Percentiles rank a stretch among this genome's conserved stretches.
Conservation (phyloP, 2,888 invertebrate genomes). For the Campoplex capitator region DNA sequence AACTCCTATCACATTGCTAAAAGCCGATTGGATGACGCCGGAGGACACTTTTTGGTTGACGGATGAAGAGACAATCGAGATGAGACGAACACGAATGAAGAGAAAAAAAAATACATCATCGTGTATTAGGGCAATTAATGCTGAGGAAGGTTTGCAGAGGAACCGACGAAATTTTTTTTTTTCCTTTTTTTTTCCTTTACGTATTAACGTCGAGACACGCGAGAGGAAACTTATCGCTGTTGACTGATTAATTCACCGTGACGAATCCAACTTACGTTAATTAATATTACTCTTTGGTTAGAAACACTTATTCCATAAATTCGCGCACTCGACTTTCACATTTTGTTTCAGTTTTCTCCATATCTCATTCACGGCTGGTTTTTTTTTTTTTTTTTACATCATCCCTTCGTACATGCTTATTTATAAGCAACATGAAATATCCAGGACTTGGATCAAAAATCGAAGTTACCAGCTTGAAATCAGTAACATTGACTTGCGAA, state of each 20-base stretch:
- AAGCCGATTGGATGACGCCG: slow-evolving; percentile 69
- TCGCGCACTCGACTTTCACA: slow-evolving; percentile 49
- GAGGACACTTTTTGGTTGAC: slow-evolving; percentile 42
- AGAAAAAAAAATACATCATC: not conserved
- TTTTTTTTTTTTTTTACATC: not conserved
- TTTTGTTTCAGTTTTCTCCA: slow-evolving; percentile 10
- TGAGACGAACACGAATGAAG: slow-evolving; percentile 21
- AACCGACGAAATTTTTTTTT: slow-evolving; percentile 36
- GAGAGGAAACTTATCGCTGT: slow-evolving; percentile 60
- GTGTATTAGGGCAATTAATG: not conserved
- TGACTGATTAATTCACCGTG: slow-evolving; percentile 59
- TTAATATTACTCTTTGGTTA: slow-evolving; percentile 83
- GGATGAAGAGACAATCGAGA: slow-evolving; percentile 9
- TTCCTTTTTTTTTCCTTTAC: slow-evolving; percentile 11
- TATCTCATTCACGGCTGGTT: not conserved
- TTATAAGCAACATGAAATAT: not conserved
- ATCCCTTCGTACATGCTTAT: not conserved
- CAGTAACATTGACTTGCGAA: not conserved
- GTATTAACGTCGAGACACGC: slow-evolving; percentile 55
- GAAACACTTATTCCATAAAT: slow-evolving; percentile 78
- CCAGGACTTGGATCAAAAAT: not conserved
- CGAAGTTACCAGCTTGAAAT: not conserved
- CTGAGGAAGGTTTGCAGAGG: not conserved
- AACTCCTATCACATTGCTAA: slow-evolving; percentile 71
- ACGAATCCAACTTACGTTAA: slow-evolving; percentile 73